phyloP scores from a whole-genome alignment of 2,888 invertebrate genomes.

The Rotaria macrura region DNA sequence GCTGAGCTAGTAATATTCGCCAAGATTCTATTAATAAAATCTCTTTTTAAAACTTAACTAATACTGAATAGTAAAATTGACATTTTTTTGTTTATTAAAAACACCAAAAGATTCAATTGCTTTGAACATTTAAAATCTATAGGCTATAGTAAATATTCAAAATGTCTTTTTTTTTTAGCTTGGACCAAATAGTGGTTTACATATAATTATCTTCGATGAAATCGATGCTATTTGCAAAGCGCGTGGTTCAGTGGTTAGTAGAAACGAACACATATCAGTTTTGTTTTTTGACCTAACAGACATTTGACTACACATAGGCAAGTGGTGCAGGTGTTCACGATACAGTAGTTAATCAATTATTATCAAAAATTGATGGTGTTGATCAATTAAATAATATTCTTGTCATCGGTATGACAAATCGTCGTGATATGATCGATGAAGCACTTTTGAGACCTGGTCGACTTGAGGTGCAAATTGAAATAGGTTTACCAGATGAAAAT shows the following conservation, averaged over 20 bases:
- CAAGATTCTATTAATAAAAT: no score
- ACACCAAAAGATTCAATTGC: no score
- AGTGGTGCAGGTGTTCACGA: slow-evolving; percentile 95
- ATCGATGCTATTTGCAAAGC: slow-evolving; percentile 99
- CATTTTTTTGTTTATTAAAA: no score
- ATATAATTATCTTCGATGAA: slow-evolving; percentile 98
- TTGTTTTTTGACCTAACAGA: no score
- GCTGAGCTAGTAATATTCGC: no score
- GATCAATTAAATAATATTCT: slow-evolving; percentile 96
- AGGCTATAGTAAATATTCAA: no score
- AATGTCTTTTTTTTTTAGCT: slow-evolving; percentile 54
- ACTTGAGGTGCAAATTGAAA: slow-evolving; percentile 64
- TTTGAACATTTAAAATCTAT: slow-evolving; percentile 25
- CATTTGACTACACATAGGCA: slow-evolving; percentile 58
- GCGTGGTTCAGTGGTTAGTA: slow-evolving; percentile 71
- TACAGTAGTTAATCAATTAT: slow-evolving; percentile 92
- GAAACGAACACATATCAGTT: no score
- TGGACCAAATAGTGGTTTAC: slow-evolving; percentile 88
- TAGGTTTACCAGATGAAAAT: slow-evolving; percentile 79
- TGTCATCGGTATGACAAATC: slow-evolving; percentile 65
- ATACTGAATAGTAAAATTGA: no score
- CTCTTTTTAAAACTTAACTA: no score
- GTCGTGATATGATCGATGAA: slow-evolving; percentile 97
- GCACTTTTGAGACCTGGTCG: slow-evolving; percentile 88
- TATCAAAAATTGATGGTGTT: slow-evolving; percentile 96